Percentiles rank a stretch among this genome's conserved stretches.
These are phyloP conservation scores for Alcedo quadribrachys DNA, from an alignment of 2,797 vertebrate species.

Conservation along the genomic window DNA sequence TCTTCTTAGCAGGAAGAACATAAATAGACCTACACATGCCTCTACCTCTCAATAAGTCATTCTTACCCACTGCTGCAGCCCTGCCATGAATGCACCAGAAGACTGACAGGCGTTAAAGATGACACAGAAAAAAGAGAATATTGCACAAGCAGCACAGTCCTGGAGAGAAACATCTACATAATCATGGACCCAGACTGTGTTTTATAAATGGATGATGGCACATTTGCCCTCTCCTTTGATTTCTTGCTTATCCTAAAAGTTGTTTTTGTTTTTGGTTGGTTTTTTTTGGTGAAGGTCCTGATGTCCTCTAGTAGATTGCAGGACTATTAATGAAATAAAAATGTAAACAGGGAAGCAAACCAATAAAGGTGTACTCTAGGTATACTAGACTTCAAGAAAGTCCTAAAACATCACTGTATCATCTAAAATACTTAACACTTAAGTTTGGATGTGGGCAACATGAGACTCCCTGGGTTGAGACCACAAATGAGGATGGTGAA, in stretches of 20 bases:
- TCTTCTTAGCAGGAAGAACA: background rate
- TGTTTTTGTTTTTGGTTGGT: background rate
- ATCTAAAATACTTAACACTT: background rate
- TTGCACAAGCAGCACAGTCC: background rate
- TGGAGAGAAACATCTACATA: background rate
- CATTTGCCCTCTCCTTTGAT: background rate
- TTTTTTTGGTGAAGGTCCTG: background rate
- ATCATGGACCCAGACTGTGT: background rate
- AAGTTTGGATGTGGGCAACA: background rate
- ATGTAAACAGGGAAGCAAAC: background rate
- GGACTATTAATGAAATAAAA: background rate
- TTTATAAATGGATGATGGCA: background rate
- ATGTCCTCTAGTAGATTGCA: background rate
- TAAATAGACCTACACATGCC: background rate
- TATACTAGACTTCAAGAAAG: background rate
- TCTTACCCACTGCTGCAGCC: too few relatives aligned
- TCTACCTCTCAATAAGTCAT: background rate
- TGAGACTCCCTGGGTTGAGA: background rate
- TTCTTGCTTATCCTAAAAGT: background rate
- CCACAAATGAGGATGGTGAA: accelerated
- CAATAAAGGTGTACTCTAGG: background rate
- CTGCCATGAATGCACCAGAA: accelerated
- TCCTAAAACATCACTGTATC: background rate
- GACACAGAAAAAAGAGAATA: background rate
- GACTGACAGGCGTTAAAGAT: background rate